Evolutionary conservation across 2,797 vertebrate genomes (phyloP).

Genomic region (Graptemys geographica): DNA sequence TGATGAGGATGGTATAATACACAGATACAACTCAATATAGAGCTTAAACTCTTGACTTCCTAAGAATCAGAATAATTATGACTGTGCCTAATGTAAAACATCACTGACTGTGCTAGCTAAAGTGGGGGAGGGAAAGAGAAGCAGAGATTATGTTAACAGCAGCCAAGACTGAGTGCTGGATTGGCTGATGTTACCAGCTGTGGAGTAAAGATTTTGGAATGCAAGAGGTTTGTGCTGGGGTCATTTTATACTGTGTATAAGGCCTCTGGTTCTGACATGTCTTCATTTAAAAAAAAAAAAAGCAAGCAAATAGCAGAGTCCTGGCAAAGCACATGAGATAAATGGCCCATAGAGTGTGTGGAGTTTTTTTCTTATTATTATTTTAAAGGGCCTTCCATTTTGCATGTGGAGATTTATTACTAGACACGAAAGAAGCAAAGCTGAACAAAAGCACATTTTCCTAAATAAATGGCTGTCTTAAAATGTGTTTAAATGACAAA

Average conservation of each 20-base stretch:
- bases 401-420: constrained; percentile 39
- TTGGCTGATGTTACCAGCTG: constrained; percentile 70
- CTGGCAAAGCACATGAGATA: constrained; percentile 55
- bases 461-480: constrained; percentile 34
- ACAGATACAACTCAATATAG: background rate
- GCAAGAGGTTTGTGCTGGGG: constrained; percentile 43
- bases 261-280: constrained; percentile 63
- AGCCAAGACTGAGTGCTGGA: constrained; percentile 37
- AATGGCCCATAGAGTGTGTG: background rate
- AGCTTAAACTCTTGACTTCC: background rate
- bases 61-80: background rate
- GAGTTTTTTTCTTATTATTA: constrained; percentile 23
- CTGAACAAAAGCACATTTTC: constrained; percentile 59
- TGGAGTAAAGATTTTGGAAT: constrained; percentile 60
- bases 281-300: background rate
- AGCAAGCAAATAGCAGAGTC: background rate
- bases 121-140: background rate
- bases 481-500: constrained; percentile 40
- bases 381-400: constrained; percentile 55
- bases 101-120: constrained; percentile 30
- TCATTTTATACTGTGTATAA: constrained; percentile 48
- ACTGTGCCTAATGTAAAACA: background rate
- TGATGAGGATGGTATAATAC: background rate
- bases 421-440: constrained; percentile 36
- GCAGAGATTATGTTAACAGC: constrained; percentile 22